Evolutionary conservation across 2,888 invertebrate genomes (phyloP), one percentile per base, ranked within the genome.

Genomic region (Drosophila silvestris): DNA sequence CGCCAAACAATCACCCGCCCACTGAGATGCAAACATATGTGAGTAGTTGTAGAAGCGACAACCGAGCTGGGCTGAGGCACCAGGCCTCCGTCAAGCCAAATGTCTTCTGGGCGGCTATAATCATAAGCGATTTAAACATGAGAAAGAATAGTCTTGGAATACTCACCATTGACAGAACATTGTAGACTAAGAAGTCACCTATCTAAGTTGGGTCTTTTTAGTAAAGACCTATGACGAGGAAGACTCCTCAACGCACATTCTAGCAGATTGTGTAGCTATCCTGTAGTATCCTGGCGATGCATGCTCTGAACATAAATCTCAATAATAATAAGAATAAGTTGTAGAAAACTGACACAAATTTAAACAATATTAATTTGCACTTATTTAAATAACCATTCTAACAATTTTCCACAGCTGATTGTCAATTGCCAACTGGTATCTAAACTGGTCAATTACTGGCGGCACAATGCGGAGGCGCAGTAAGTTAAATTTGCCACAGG

Each of bases 361-460:
- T 22, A 47, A 26, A 1, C 16, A 47, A 47, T 47, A 26, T 16
- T 28, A 26, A 26, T 16, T 1, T 5, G 22, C 7, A 16, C 16
- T 2, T 16, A 26, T 9, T 47, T 26, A 26, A 47, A 47, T 16
- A 47, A 9, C 2, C 26, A 47, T 16, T 47, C 39, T 6, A 33
- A 39, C 33, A 5, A 12, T 22, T 58, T 51, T 41, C 52, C 60
- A 10, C 94, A 97, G 97, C 94, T 97, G 91, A 95, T 97, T 93
- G 94, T 95, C 88, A 96, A 97, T 92, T 97, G 97, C 94, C 96
- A 96, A 90, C 94, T 98, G 92, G 94, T 97, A 82, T 95, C 96
- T 84, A 95, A 96, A 93, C 95, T 98, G 89, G 94, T 98, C 92
- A 96, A 96, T 83, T 96, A 96, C 61, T 98, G 97, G 95, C 96